A percentile compares a stretch with the other conserved stretches of the same genome.
phyloP scores from a whole-genome alignment of 1,140 invertebrate species.

The Tetramorium simillimum region DNA sequence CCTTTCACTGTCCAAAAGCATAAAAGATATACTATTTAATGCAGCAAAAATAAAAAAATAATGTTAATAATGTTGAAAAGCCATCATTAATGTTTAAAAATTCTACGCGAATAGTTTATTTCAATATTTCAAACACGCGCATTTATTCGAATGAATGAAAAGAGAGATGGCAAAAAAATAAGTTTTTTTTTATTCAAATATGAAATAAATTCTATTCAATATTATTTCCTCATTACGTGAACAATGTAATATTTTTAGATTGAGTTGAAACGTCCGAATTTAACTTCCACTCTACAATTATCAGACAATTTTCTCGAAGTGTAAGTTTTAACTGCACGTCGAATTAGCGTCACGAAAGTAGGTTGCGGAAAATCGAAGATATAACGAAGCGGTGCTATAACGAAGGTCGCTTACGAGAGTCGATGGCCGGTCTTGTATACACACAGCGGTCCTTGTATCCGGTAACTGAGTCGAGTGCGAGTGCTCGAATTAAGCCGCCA shows the following conservation, averaged over 20 bases:
- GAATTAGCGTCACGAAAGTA: neutral
- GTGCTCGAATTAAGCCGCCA: constrained; percentile 39
- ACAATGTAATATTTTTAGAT: neutral
- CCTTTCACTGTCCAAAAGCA: neutral
- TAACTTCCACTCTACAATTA: neutral
- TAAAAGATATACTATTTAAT: neutral
- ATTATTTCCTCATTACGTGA: neutral
- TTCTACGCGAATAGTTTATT: neutral
- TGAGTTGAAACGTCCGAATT: neutral
- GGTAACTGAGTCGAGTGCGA: constrained; percentile 39
- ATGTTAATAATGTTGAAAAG: neutral
- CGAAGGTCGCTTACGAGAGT: constrained; percentile 32
- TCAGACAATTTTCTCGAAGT: constrained; percentile 8
- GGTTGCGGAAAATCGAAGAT: constrained; percentile 12
- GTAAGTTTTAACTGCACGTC: neutral
- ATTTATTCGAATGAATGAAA: neutral
- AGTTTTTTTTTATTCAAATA: constrained; percentile 6
- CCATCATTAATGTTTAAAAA: neutral
- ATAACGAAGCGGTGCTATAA: constrained; percentile 8
- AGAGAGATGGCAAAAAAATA: neutral
- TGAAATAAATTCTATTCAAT: neutral
- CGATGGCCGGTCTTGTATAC: constrained; percentile 16
- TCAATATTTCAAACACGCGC: neutral
- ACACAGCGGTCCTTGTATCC: constrained; percentile 11
- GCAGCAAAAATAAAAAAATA: neutral